Evolutionary conservation across 2,888 invertebrate genomes (phyloP).

Genomic region (Pycnomerus fuliginosus): DNA sequence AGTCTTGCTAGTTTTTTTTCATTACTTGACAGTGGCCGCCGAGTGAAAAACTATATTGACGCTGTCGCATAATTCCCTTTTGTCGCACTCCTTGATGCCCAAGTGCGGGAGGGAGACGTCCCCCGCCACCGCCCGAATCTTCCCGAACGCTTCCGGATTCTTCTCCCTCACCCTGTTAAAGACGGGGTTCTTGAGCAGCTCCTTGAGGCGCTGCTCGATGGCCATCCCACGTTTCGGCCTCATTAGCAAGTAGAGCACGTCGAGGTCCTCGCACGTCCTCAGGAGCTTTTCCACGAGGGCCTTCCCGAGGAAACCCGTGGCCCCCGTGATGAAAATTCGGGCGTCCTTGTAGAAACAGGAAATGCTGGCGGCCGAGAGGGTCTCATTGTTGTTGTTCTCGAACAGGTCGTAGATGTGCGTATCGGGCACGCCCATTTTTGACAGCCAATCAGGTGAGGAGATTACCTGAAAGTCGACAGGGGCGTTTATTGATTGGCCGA

Average conservation of each 20-base stretch:
- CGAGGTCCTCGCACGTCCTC: slow-evolving; percentile 70
- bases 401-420: too few species aligned
- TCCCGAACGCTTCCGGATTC: slow-evolving; percentile 65
- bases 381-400: too few species aligned
- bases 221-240: slow-evolving; percentile 70
- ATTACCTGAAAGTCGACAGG: too few species aligned
- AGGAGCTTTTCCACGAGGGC: slow-evolving; percentile 64
- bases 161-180: slow-evolving; percentile 68
- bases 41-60: slow-evolving; percentile 91
- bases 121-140: slow-evolving; percentile 69
- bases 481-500: too few species aligned
- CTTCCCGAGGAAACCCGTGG: slow-evolving; percentile 67
- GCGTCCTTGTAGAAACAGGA: too few species aligned
- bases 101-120: slow-evolving; percentile 73
- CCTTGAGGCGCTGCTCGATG: slow-evolving; percentile 69
- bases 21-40: slow-evolving; percentile 88
- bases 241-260: slow-evolving; percentile 78
- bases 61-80: slow-evolving; percentile 60
- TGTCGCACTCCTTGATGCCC: slow-evolving; percentile 68
- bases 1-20: not conserved
- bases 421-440: too few species aligned
- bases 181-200: slow-evolving; percentile 72
- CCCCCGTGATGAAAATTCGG: slow-evolving; percentile 70
- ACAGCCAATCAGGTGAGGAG: too few species aligned
- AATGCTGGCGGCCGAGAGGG: too few species aligned